phyloP scores from a whole-genome alignment of 2,113 vertebrate genomes.

The Smithornis capensis region DNA sequence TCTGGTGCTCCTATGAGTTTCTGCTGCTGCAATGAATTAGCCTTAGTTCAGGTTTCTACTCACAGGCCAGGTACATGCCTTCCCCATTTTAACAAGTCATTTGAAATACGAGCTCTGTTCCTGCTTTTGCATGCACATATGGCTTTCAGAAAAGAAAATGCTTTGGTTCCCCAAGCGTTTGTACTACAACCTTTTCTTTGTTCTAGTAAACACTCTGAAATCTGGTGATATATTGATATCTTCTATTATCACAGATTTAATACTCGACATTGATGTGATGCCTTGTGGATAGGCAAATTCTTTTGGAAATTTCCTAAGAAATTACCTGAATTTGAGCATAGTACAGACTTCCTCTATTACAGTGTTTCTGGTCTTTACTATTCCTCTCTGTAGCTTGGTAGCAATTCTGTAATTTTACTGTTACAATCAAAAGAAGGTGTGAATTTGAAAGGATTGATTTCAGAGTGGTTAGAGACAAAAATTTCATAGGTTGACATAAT shows the following conservation, averaged over 20 bases:
- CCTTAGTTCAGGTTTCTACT: background rate
- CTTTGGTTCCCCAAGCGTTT: background rate
- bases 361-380: background rate
- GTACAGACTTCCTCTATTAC: background rate
- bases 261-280: background rate
- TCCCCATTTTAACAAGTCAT: background rate
- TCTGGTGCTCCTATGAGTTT: background rate
- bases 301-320: background rate
- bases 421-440: background rate
- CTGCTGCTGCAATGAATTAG: background rate
- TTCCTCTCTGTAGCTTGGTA: background rate
- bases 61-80: background rate
- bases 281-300: background rate
- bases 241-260: background rate
- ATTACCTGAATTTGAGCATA: background rate
- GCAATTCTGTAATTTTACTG: background rate
- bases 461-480: background rate
- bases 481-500: background rate
- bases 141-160: background rate
- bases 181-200: background rate
- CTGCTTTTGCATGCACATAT: background rate
- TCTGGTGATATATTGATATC: background rate
- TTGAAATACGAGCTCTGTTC: background rate
- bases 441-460: background rate
- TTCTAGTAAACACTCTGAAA: background rate